Percentiles rank a stretch among this genome's conserved stretches.
These are phyloP conservation scores for Amorpha juglandis DNA, from an alignment of 2,888 invertebrate genomes.

Conservation along the genomic window DNA sequence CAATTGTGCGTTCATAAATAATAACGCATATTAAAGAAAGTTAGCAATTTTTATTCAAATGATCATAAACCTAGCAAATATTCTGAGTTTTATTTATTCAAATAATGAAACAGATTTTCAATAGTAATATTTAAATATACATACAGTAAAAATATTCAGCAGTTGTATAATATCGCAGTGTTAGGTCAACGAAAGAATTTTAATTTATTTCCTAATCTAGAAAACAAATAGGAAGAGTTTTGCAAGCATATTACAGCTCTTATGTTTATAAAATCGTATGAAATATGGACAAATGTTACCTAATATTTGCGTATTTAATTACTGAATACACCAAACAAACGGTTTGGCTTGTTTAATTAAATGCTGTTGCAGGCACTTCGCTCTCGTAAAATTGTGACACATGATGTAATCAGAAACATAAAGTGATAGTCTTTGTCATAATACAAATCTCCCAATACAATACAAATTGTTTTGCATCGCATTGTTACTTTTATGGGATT, in stretches of 20 bases:
- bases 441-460: background rate
- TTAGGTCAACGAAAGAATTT: slow-evolving; percentile 7
- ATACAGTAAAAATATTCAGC: no score
- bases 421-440: background rate
- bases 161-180: background rate
- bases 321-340: slow-evolving; percentile 17
- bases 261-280: slow-evolving; percentile 11
- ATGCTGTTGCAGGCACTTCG: background rate
- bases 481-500: slow-evolving; percentile 2
- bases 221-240: slow-evolving; percentile 14
- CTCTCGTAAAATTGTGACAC: slow-evolving; percentile 1
- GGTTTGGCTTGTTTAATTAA: slow-evolving; percentile 8
- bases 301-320: slow-evolving; percentile 21
- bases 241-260: background rate
- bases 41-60: no score
- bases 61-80: no score
- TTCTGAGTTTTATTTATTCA: no score
- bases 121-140: no score
- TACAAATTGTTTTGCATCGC: background rate
- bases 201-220: slow-evolving; percentile 11
- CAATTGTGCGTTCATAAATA: no score
- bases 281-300: slow-evolving; percentile 9
- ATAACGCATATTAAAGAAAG: no score
- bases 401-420: background rate
- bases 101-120: no score